Evolutionary conservation across 2,888 invertebrate species (phyloP).

Genomic region (Oxyscelio sp.): DNA sequence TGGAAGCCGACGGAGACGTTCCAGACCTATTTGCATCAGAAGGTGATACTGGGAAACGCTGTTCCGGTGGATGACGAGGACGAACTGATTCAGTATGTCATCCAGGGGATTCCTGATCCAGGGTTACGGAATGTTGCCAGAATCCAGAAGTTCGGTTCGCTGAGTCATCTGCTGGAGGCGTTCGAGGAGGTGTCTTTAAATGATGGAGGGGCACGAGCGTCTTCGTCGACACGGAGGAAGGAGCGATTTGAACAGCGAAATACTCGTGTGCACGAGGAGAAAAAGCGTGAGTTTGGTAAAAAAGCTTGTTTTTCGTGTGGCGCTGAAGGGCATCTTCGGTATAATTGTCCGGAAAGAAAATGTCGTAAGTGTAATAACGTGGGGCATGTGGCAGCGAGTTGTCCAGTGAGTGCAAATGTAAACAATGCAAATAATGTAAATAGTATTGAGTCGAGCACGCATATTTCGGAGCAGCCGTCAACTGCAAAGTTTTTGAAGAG

Average conservation of each 20-base stretch:
- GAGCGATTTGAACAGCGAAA: too few species aligned
- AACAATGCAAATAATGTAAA: background rate
- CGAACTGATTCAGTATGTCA: constrained; percentile 58
- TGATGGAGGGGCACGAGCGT: background rate
- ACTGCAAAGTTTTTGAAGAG: background rate
- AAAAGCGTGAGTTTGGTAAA: background rate
- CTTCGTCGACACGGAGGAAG: background rate
- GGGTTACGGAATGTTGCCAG: constrained; percentile 57
- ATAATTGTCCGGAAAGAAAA: constrained; percentile 7
- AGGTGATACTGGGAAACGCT: constrained; percentile 41
- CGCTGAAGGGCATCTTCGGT: constrained; percentile 1
- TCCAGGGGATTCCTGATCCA: constrained; percentile 63
- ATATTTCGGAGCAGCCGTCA: background rate
- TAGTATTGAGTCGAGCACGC: constrained; percentile 7
- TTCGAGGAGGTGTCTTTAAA: constrained; percentile 60
- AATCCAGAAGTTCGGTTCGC: constrained; percentile 59
- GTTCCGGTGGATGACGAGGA: constrained; percentile 54
- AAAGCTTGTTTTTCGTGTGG: constrained; percentile 4
- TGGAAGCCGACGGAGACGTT: constrained; percentile 28
- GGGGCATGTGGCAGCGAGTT: background rate
- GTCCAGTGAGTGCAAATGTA: too few species aligned
- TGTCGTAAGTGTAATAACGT: constrained; percentile 20
- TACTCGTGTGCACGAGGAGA: too few species aligned
- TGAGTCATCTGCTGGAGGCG: constrained; percentile 36
- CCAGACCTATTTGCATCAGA: constrained; percentile 22